These are phyloP conservation scores for Horisme vitalbata DNA, from an alignment of 2,888 invertebrate species.

Conservation along the genomic window DNA sequence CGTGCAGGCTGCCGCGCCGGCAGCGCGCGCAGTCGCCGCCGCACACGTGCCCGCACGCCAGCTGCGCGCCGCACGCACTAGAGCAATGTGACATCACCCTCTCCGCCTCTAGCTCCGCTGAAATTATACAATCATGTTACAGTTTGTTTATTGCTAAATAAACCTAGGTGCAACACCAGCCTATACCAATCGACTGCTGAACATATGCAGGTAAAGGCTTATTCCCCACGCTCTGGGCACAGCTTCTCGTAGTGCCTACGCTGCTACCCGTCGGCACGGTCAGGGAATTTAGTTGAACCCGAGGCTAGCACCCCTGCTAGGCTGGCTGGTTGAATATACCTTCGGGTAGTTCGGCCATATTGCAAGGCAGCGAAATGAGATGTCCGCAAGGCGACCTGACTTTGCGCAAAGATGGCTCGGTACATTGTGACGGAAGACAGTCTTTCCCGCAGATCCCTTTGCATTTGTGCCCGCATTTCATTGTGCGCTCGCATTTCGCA, in stretches of 20 bases:
- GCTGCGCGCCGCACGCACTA: slow-evolving; percentile 59
- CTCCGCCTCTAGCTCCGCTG: slow-evolving; percentile 30
- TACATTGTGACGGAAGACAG: slow-evolving; percentile 61
- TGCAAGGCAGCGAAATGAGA: slow-evolving; percentile 63
- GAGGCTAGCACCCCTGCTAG: background rate
- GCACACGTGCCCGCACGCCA: slow-evolving; percentile 80
- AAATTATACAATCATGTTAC: background rate
- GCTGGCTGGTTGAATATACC: slow-evolving; percentile 5
- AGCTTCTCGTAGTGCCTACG: no score
- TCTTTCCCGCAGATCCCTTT: slow-evolving; percentile 52
- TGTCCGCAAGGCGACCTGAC: slow-evolving; percentile 76
- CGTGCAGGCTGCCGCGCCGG: slow-evolving; percentile 83
- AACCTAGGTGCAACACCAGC: no score
- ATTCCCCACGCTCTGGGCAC: no score
- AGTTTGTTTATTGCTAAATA: no score
- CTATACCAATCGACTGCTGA: no score
- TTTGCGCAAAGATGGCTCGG: slow-evolving; percentile 40
- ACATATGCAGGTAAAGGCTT: no score
- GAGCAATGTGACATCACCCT: slow-evolving; percentile 61
- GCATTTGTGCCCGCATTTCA: slow-evolving; percentile 80
- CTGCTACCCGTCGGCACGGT: no score
- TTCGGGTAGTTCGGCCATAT: slow-evolving; percentile 37
- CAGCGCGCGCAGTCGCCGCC: slow-evolving; percentile 81
- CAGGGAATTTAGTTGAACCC: no score
- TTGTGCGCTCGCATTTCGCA: slow-evolving; percentile 64